Conservation (phyloP, 2,888 invertebrate species). For the Cordilura impudica region DNA sequence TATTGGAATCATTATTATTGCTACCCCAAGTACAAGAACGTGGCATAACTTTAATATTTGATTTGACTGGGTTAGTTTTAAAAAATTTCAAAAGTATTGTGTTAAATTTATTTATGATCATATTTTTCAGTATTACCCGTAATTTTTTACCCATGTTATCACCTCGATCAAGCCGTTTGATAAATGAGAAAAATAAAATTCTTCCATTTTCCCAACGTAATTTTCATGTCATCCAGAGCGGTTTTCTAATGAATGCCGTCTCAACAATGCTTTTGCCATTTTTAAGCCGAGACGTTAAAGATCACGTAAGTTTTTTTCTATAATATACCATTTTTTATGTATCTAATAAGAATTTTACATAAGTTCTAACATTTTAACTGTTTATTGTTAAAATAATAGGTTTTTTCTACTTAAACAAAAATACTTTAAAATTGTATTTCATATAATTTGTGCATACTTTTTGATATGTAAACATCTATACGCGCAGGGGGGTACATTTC, state of each 20-base stretch:
- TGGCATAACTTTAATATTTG: conserved; percentile 74
- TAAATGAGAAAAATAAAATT: conserved; percentile 73
- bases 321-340: too few species aligned
- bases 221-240: conserved; percentile 74
- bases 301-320: conserved; percentile 67
- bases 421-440: not conserved
- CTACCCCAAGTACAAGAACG: conserved; percentile 72
- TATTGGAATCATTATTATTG: conserved; percentile 73
- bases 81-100: conserved; percentile 9
- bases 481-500: too few species aligned
- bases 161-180: conserved; percentile 69
- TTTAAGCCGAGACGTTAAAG: conserved; percentile 73
- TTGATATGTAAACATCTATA: too few species aligned
- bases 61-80: conserved; percentile 71
- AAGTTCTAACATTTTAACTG: too few species aligned
- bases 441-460: too few species aligned
- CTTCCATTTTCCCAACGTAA: conserved; percentile 72
- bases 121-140: conserved; percentile 68
- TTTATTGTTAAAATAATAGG: too few species aligned
- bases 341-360: too few species aligned
- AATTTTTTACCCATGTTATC: conserved; percentile 71
- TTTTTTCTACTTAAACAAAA: not conserved
- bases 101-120: too few species aligned
- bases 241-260: conserved; percentile 72
- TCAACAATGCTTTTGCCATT: conserved; percentile 73